Evolutionary conservation across 2,113 vertebrate species (phyloP).

Genomic region (Nothobranchius furzeri): DNA sequence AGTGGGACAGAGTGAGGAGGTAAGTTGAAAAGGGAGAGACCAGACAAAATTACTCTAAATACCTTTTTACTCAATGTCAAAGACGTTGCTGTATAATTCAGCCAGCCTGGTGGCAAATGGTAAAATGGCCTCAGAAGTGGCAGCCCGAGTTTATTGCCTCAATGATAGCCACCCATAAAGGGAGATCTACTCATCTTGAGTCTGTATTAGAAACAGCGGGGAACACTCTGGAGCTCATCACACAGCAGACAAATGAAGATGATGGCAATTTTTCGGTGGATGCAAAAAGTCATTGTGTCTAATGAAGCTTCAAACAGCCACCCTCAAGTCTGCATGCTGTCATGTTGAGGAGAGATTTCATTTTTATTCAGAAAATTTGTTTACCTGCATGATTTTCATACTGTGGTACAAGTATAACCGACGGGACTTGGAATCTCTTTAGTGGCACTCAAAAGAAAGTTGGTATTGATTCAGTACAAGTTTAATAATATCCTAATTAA

Average conservation of each 20-base stretch:
- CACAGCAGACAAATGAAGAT: conserved; percentile 34
- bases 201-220: conserved; percentile 14
- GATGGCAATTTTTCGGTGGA: conserved; percentile 36
- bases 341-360: conserved; percentile 15
- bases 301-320: conserved; percentile 29
- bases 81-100: conserved; percentile 63
- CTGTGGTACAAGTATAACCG: no score
- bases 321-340: conserved; percentile 12
- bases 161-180: conserved; percentile 25
- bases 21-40: conserved; percentile 41
- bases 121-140: conserved; percentile 8
- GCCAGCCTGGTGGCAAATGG: conserved; percentile 36
- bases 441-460: no score
- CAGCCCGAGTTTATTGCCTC: conserved; percentile 16
- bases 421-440: no score
- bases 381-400: not conserved
- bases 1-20: conserved; percentile 12
- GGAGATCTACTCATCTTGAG: conserved; percentile 16
- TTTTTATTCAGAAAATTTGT: conserved; percentile 16
- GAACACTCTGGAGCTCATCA: conserved; percentile 16
- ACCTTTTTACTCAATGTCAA: conserved; percentile 61
- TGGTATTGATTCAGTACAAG: no score
- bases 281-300: conserved; percentile 16
- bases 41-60: conserved; percentile 59
- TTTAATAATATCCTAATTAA: no score